phyloP scores from a whole-genome alignment of 1,140 invertebrate species.

The Drosophila ficusphila region DNA sequence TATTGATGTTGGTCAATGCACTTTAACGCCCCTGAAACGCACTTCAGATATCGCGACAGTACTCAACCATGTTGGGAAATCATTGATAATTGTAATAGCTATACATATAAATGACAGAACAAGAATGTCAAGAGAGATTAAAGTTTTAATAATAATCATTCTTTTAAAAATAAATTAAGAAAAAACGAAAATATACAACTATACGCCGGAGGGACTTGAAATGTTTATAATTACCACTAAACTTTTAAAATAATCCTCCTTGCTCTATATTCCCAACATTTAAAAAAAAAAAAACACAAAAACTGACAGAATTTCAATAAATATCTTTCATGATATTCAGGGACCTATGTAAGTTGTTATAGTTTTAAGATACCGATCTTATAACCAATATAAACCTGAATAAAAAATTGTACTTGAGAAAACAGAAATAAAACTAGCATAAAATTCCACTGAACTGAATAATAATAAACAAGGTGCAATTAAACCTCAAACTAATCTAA shows the following conservation, averaged over 20 bases:
- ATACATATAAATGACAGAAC: neutral
- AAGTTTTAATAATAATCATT: too few species aligned
- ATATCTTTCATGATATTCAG: neutral
- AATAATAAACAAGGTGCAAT: neutral
- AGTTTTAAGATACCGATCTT: neutral
- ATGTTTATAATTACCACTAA: neutral
- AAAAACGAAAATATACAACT: too few species aligned
- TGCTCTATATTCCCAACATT: too few species aligned
- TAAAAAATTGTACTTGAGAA: neutral
- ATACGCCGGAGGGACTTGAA: neutral
- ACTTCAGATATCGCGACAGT: neutral
- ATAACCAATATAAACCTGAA: neutral
- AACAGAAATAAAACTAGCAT: neutral
- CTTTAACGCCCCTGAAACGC: conserved; percentile 30
- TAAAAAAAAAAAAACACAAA: too few species aligned
- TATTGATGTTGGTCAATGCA: conserved; percentile 42
- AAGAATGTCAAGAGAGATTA: neutral
- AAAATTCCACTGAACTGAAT: conserved; percentile 7
- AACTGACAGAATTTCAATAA: neutral
- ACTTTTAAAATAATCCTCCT: neutral
- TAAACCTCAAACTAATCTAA: neutral
- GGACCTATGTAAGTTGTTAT: too few species aligned
- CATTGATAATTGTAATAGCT: neutral
- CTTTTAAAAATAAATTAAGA: too few species aligned
- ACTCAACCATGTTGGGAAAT: neutral